These are phyloP conservation scores for Ictidomys tridecemlineatus DNA, from an alignment of 2,113 vertebrate species.

Conservation along the genomic window DNA sequence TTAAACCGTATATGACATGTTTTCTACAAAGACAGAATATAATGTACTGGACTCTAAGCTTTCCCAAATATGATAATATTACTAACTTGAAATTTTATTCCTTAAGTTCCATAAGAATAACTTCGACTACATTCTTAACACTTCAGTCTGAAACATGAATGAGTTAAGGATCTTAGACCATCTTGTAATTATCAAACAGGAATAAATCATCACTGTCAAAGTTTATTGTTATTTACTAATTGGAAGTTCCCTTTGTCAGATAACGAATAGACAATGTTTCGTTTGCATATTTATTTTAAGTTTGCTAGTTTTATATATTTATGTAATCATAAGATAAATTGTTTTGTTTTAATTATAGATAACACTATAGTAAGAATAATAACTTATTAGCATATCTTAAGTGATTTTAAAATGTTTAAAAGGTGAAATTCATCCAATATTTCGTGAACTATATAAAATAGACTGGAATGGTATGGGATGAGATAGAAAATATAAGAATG, in stretches of 20 bases:
- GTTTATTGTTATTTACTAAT: neutral
- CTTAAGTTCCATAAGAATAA: neutral
- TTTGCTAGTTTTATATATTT: constrained; percentile 13
- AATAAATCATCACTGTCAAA: neutral
- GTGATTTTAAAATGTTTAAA: neutral
- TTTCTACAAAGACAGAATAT: neutral
- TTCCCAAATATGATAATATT: neutral
- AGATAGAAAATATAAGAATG: neutral
- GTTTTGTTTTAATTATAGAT: neutral
- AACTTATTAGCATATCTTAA: neutral
- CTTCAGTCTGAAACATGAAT: neutral
- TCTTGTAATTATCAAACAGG: neutral
- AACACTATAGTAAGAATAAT: neutral
- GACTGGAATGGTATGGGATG: neutral
- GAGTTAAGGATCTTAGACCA: neutral
- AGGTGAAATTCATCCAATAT: neutral
- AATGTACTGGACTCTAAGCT: neutral
- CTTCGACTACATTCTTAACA: neutral
- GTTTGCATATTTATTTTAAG: neutral
- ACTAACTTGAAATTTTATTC: constrained; percentile 41
- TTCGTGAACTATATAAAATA: neutral
- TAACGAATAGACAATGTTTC: constrained; percentile 9
- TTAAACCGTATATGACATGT: neutral
- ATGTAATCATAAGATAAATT: neutral
- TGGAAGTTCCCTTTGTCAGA: neutral